These are phyloP conservation scores for Oxyruncus cristatus DNA, from an alignment of 2,113 vertebrate species.

Conservation along the genomic window DNA sequence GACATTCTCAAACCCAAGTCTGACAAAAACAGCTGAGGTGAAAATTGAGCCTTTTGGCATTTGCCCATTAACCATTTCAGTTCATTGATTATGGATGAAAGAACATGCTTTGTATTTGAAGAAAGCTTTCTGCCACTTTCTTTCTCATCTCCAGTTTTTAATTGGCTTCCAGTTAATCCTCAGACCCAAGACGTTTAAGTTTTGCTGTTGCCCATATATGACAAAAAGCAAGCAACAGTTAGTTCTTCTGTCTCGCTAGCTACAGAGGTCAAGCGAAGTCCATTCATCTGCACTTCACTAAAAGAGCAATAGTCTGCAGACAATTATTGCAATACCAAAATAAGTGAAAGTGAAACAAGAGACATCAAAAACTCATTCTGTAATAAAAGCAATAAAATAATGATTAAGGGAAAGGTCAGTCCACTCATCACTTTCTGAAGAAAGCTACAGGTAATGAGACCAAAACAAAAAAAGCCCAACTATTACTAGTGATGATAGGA, in stretches of 20 bases:
- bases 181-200: background rate
- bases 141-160: background rate
- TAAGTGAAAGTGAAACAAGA: background rate
- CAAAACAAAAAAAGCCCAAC: background rate
- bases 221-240: conserved; percentile 1
- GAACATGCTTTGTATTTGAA: background rate
- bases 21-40: background rate
- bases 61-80: background rate
- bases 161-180: background rate
- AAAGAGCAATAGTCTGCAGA: background rate
- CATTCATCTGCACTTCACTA: background rate
- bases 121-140: background rate
- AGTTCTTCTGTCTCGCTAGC: background rate
- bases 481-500: background rate
- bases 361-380: background rate
- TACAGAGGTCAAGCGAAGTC: background rate
- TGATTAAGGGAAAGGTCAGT: background rate
- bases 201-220: background rate
- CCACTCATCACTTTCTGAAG: background rate
- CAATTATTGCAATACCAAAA: background rate
- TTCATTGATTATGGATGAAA: background rate
- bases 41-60: background rate
- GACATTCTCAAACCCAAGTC: background rate
- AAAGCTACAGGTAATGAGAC: background rate
- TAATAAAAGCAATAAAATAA: background rate